Base-by-base conservation (phyloP, 2,113 vertebrate genomes). In the Paraplagusia blochii region DNA sequence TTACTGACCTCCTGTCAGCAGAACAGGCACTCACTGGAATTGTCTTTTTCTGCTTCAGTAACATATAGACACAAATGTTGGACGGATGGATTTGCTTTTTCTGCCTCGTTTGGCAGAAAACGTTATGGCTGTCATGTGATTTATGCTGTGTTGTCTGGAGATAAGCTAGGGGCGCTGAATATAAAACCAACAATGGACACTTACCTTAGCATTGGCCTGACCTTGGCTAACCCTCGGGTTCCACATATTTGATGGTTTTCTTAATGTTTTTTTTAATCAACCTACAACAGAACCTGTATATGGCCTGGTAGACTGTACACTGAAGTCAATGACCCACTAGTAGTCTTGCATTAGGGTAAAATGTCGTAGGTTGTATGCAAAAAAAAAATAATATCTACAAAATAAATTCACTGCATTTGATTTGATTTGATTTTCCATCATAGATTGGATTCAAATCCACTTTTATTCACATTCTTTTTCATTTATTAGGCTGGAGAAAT, bases 61-160 rank as follows among this genome's bases (percentile, higher is more conserved):
- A 72, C 66, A 68, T 79, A 78, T 66, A 79, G 77, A 76, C 68
- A 50, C 65, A 58, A 79, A 76, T 71, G 74, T 80, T 80, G 76
- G 76, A 78, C 82, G 72, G 76, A 36, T 52, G 74, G 76, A 74
- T 81, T 69, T 77, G 63, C 81, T 87, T 88, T 83, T 86, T 78
- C n/a, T 80, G 79, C 72, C 79, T 81, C 76, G 77, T 87, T 77
- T 73, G 55, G 74, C 76, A 57, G 74, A 67, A 58, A 65, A 69
- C 73, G 73, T 69, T 79, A 73, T 14, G 47, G 69, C 76, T 77
- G 68, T 62, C 55, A 59, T 77, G 77, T 77, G 76, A 86, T 84
- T 87, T 83, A 85, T 81, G 80, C 59, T 48, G 44, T 50, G 47
- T 72, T 83, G 66, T 75, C 82, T 63, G 48, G 63, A 74, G 48